Base-by-base conservation (phyloP, 2,888 invertebrate species). In the Dicyrtoma fusca region DNA sequence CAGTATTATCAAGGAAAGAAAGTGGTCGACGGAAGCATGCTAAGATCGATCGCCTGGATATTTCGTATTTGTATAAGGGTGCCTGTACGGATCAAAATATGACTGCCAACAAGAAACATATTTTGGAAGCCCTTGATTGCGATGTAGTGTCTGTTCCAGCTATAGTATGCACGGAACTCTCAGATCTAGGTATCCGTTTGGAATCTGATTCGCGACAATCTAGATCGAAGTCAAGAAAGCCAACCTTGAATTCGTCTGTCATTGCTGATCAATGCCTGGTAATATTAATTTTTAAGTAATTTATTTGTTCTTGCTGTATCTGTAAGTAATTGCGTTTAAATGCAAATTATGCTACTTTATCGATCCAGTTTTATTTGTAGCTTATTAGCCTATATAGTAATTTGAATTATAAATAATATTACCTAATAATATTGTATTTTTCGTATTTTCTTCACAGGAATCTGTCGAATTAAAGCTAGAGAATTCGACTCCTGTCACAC, bases 1-100 rank as follows among this genome's bases (percentile, higher is more conserved):
- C 69, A 3, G 45, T 21, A 2, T 25, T 61, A 13, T 69, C 69
- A 23, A 69, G 61, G 51, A 69, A 69, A 17, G 69, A 69, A 26
- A 69, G 69, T 62, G 14, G 45, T 4, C 14, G 69, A 19, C 8
- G 51, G 26, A 53, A 66, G 10, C 17, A 10, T 17, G 57, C n/a
- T 8, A 62, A 61, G 26, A 34, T 34, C 3, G 69, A 69, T 51
- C 23, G 69, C 11, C 13, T 62, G 45, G 61, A 69, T n/a, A 49
- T 69, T 42, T 42, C 42, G 0, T 55, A 68, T 21, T 25, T 53
- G 42, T 68, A 45, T 19, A 23, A 6, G 21, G 21, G 14, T 8
- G 47, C 44, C 8, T 23, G 47, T n/a, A 45, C 44, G 5, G 63
- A 63, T 6, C 2, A 45, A 19, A 64, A n/a, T 21, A 45, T 47